phyloP scores from a whole-genome alignment of 2,113 vertebrate genomes.

The Helogale parvula region DNA sequence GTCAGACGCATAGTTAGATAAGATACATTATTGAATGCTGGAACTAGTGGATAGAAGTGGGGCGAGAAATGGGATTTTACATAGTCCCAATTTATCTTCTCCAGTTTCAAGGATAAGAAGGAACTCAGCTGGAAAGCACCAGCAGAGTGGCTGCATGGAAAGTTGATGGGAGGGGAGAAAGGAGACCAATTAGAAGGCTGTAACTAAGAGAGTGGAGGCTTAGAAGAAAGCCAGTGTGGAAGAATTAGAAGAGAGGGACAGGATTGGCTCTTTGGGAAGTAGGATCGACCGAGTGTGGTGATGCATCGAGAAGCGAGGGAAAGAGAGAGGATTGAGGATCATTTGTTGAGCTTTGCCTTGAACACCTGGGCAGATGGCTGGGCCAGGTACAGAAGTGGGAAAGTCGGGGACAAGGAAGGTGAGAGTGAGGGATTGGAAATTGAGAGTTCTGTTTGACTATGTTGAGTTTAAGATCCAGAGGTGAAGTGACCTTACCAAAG shows the following conservation, averaged over 20 bases:
- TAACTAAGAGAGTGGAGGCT: not conserved
- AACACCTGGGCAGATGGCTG: not conserved
- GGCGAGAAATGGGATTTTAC: not conserved
- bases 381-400: not conserved
- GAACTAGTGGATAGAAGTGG: not conserved
- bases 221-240: not conserved
- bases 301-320: not conserved
- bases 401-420: not conserved
- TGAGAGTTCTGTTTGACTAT: not conserved
- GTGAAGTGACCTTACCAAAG: not conserved
- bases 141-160: not conserved
- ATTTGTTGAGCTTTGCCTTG: not conserved
- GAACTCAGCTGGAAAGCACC: not conserved
- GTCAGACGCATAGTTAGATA: not conserved
- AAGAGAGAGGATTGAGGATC: not conserved
- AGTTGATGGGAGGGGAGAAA: not conserved
- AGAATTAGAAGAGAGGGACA: not conserved
- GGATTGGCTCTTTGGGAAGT: not conserved
- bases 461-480: not conserved
- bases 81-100: not conserved
- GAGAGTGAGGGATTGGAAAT: not conserved
- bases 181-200: not conserved
- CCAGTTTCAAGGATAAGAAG: not conserved
- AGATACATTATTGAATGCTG: not conserved
- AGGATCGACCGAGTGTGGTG: not conserved